Conservation (phyloP, 2,888 invertebrate species). For the Cheilosia vulpina region DNA sequence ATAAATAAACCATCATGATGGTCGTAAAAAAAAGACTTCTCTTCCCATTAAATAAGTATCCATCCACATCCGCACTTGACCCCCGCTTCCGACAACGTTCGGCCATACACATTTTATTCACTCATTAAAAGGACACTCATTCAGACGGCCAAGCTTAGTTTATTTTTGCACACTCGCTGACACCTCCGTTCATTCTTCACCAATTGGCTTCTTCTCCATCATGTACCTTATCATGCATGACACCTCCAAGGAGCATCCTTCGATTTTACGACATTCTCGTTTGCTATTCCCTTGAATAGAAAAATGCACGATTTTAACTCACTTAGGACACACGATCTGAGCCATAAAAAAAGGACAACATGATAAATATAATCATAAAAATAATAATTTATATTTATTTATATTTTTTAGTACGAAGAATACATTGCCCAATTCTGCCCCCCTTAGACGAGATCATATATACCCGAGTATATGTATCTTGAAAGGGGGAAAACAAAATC, state of each 20-base stretch:
- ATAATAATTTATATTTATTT: constrained; percentile 53
- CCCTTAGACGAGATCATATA: background rate
- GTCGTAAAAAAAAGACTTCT: constrained; percentile 27
- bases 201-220: background rate
- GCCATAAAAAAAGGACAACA: constrained; percentile 37
- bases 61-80: background rate
- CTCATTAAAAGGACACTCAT: constrained; percentile 44
- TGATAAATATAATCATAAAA: constrained; percentile 47
- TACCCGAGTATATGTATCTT: background rate
- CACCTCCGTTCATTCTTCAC: background rate
- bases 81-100: background rate
- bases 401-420: constrained; percentile 11
- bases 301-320: constrained; percentile 39
- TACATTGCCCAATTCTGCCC: constrained; percentile 2
- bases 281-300: background rate
- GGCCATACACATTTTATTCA: constrained; percentile 43
- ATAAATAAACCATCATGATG: constrained; percentile 39
- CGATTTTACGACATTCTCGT: constrained; percentile 25
- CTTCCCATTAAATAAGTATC: background rate
- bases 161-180: constrained; percentile 7
- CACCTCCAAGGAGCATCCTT: constrained; percentile 10
- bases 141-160: constrained; percentile 4
- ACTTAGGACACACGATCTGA: background rate
- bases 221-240: constrained; percentile 24
- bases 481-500: constrained; percentile 7